These are phyloP conservation scores for Pandemis corylana DNA, from an alignment of 2,888 invertebrate genomes.

Conservation along the genomic window DNA sequence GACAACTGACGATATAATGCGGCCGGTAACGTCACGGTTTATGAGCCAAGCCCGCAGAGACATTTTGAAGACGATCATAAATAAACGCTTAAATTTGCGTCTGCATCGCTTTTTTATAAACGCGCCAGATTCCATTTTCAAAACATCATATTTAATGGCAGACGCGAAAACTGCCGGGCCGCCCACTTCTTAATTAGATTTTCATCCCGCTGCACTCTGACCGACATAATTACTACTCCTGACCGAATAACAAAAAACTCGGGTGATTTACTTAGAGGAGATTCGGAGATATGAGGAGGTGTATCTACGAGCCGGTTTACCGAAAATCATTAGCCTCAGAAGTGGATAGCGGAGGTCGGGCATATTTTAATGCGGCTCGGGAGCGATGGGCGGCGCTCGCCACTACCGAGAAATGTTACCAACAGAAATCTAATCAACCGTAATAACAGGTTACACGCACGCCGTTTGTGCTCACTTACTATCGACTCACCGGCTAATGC, in stretches of 20 bases:
- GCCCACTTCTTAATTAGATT: conserved; percentile 84
- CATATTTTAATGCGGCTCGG: conserved; percentile 82
- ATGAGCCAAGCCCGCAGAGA: conserved; percentile 9
- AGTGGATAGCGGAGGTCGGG: conserved; percentile 79
- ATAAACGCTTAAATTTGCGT: conserved; percentile 22
- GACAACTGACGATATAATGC: conserved; percentile 34
- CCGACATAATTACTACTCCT: conserved; percentile 83
- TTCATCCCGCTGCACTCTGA: conserved; percentile 82
- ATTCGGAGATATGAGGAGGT: conserved; percentile 77
- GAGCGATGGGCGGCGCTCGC: conserved; percentile 82
- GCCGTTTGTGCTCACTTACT: conserved; percentile 81
- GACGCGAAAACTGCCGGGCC: conserved; percentile 69
- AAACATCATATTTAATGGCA: conserved; percentile 62
- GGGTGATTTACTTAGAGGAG: conserved; percentile 82
- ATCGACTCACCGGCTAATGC: conserved; percentile 77
- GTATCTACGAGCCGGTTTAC: conserved; percentile 81
- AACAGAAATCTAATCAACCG: conserved; percentile 85
- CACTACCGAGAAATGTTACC: conserved; percentile 85
- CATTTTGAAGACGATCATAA: conserved; percentile 33
- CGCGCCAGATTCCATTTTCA: conserved; percentile 55
- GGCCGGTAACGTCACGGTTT: conserved; percentile 16
- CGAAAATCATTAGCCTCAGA: conserved; percentile 83
- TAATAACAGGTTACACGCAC: conserved; percentile 83
- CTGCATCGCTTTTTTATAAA: conserved; percentile 42
- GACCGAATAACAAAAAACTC: conserved; percentile 77